Conservation (phyloP, 2,888 invertebrate genomes). For the Drosophila parthenogenetica region DNA sequence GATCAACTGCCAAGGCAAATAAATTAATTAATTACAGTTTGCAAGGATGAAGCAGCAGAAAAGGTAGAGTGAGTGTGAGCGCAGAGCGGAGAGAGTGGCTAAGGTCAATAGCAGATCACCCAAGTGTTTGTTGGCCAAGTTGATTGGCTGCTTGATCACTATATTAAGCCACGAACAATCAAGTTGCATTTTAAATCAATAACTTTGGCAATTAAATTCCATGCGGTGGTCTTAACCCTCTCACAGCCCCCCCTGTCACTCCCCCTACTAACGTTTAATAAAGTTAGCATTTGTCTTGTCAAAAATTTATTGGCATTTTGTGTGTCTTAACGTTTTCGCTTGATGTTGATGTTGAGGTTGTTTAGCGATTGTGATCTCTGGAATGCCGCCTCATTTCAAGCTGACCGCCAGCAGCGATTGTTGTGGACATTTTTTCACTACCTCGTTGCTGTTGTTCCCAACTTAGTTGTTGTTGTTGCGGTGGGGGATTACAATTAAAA, state of each 20-base stretch:
- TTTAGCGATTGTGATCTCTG: slow-evolving; percentile 66
- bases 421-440: slow-evolving; percentile 39
- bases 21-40: slow-evolving; percentile 63
- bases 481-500: slow-evolving; percentile 61
- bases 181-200: slow-evolving; percentile 64
- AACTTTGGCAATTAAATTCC: slow-evolving; percentile 70
- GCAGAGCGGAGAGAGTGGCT: neutral
- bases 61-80: slow-evolving; percentile 24
- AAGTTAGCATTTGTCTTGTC: slow-evolving; percentile 77
- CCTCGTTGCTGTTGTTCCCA: slow-evolving; percentile 7
- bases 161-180: slow-evolving; percentile 49
- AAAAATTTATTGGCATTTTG: slow-evolving; percentile 75
- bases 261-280: slow-evolving; percentile 53
- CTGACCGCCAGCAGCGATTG: slow-evolving; percentile 49
- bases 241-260: neutral
- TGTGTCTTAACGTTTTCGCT: slow-evolving; percentile 39
- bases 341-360: slow-evolving; percentile 12
- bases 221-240: slow-evolving; percentile 62
- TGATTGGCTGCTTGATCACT: slow-evolving; percentile 56
- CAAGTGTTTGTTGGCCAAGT: slow-evolving; percentile 7
- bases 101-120: slow-evolving; percentile 15
- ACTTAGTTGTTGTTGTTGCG: slow-evolving; percentile 14
- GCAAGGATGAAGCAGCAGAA: slow-evolving; percentile 28
- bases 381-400: slow-evolving; percentile 63
- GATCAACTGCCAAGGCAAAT: slow-evolving; percentile 52